These are phyloP conservation scores for Mellilla xanthometata DNA, from an alignment of 2,888 invertebrate species.

Conservation along the genomic window DNA sequence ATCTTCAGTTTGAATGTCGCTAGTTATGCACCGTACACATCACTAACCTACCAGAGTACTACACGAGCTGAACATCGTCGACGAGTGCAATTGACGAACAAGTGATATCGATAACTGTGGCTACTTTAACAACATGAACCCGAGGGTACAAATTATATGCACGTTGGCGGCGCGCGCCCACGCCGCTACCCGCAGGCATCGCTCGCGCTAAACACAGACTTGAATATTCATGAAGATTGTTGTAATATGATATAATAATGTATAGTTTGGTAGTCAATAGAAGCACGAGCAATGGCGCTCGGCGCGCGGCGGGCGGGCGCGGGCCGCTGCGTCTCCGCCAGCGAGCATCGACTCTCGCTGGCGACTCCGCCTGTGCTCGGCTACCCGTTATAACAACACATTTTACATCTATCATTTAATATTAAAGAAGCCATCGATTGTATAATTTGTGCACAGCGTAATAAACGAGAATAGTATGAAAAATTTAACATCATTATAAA, in stretches of 20 bases:
- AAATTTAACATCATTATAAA: slow-evolving; percentile 73
- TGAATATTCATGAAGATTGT: not conserved
- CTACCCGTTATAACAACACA: slow-evolving; percentile 70
- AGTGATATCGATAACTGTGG: slow-evolving; percentile 76
- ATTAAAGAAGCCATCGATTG: slow-evolving; percentile 64
- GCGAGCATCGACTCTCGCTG: slow-evolving; percentile 40
- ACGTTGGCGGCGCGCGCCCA: slow-evolving; percentile 46
- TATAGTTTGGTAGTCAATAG: too few relatives aligned
- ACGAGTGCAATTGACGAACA: slow-evolving; percentile 81
- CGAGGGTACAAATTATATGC: slow-evolving; percentile 63
- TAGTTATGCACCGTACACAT: slow-evolving; percentile 40
- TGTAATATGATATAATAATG: too few relatives aligned
- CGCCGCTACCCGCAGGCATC: slow-evolving; percentile 14
- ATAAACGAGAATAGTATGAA: slow-evolving; percentile 67
- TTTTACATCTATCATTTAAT: slow-evolving; percentile 57
- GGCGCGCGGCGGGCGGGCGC: not conserved
- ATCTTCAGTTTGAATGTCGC: slow-evolving; percentile 47
- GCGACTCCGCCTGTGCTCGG: slow-evolving; percentile 21
- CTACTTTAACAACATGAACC: slow-evolving; percentile 77
- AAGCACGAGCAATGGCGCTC: not conserved
- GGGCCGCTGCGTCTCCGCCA: not conserved
- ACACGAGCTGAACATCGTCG: slow-evolving; percentile 72
- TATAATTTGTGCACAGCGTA: slow-evolving; percentile 77
- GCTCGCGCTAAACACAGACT: too few relatives aligned
- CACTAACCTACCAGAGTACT: slow-evolving; percentile 57